Evolutionary conservation across 2,888 invertebrate genomes (phyloP), one percentile per base, ranked within the genome.

Genomic region (Metallyticus violacea): DNA sequence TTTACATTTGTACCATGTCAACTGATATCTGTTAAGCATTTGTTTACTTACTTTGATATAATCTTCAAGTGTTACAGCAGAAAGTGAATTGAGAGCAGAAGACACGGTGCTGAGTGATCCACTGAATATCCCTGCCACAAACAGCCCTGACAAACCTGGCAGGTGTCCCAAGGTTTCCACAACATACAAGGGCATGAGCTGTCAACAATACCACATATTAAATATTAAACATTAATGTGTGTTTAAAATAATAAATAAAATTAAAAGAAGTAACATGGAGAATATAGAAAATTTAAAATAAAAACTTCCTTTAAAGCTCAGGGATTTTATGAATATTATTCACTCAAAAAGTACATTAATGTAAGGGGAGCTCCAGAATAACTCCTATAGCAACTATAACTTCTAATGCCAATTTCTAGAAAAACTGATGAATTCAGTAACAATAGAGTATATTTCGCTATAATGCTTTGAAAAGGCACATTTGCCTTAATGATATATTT

Each of bases 81-180:
- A 96, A 81, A 99, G 93, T 1, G 98, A 97, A 90, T 98, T 98
- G 87, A 98, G 94, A 1, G 97, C 95, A 0, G 98, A 97, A 0
- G 98, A 98, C 87, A 99, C 96, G 0, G 98, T 98, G 80, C 98
- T 98, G 9, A 98, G 93, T 0, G 98, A 96, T 0, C 97, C 98
- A 89, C 97, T 97, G 91, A 98, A 98, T 88, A 99, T 96, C 3
- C 98, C 94, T 3, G 92, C 90, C 26, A 92, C 89, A 88, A 92
- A 91, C n/a, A 92, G 89, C 0, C 92, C 92, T 3, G 90, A 89
- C n/a, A 92, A 87, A 0, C 92, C 91, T 0, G 92, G 91, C 62
- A 90, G 89, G 6, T 88, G 88, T 1, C 91, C 88, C 90, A 92
- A 27, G 0, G 94, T 94, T 88, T 96, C 95, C 88, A 96, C 94